These are phyloP conservation scores for Lasioglossum oenotherae DNA, from an alignment of 2,888 invertebrate genomes.

Conservation along the genomic window DNA sequence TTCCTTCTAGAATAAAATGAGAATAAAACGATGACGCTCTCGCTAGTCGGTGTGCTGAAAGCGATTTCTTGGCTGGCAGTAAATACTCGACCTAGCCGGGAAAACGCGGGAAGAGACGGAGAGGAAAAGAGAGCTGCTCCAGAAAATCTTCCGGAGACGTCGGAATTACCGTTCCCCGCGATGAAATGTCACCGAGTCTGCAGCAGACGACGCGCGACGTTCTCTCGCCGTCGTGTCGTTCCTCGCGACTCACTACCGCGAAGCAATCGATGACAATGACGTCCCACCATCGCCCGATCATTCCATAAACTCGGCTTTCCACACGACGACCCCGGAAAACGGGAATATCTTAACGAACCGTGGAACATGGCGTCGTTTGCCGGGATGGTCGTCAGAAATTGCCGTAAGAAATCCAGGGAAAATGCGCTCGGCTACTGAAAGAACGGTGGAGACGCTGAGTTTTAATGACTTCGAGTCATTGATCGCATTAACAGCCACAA, in stretches of 20 bases:
- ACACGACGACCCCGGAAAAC: not conserved
- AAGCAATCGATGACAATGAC: slow-evolving; percentile 2
- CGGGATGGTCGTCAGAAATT: not conserved
- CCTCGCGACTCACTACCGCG: not conserved
- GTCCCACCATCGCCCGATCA: not conserved
- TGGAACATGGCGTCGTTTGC: not conserved
- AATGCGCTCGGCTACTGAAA: not conserved
- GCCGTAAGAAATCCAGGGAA: not conserved
- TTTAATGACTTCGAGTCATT: not conserved
- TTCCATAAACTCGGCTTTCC: not conserved
- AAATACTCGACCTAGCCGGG: not conserved
- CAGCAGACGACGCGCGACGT: not conserved
- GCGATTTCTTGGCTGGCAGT: not conserved
- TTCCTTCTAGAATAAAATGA: not conserved
- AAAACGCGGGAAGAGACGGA: not conserved
- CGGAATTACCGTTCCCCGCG: not conserved
- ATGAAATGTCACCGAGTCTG: not conserved
- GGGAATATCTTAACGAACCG: slow-evolving; percentile 9
- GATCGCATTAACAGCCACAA: not conserved
- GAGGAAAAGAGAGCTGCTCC: not conserved
- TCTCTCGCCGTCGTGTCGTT: not conserved
- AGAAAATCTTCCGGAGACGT: not conserved
- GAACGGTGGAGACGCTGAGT: not conserved
- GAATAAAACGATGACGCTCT: not conserved
- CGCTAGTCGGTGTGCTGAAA: not conserved